Base-by-base conservation (phyloP, 2,113 vertebrate genomes). In the Seriola rivoliana region DNA sequence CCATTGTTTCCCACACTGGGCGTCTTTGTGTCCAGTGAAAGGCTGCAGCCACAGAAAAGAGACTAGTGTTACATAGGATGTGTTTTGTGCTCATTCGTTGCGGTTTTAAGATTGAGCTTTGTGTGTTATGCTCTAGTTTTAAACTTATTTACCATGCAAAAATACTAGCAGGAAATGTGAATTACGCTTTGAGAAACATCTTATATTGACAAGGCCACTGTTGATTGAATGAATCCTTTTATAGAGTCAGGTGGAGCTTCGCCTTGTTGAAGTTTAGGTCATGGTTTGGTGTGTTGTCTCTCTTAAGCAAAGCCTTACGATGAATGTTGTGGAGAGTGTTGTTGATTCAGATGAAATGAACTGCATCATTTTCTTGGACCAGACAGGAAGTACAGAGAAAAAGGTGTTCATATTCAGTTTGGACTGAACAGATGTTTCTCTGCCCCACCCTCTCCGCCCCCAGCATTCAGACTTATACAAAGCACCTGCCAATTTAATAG, bases 1-100 rank as follows among this genome's bases (percentile, higher is more conserved):
- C 70, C 82, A 92, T 92, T 94, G 91, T 92, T 83, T 79, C 84
- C 85, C 70, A 82, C 85, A 92, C 80, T 89, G 91, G 88, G 77
- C 25, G 90, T 90, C 91, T 92, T 94, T 94, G 91, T 94, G 87
- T 85, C 73, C 77, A 7, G 4, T 91, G 88, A 93, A 94, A 91
- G 89, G 84, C 87, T 48, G 64, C 7, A 78, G 88, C 85, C 14
- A 46, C 87, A 91, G 85, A 93, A 91, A 84, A 81, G 87, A 72
- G 91, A 90, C 84, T 94, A 84, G 73, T 77, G 85, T 94, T 94
- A 94, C 94, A 93, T 70, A 66, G 89, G 86, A 78, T 70, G 75
- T 57, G 88, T 90, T 90, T 91, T 92, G 89, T 90, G 77, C 85
- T 79, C 85, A 8, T 74, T 91, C 85, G 76, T n/a, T 50, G 83